Evolutionary conservation across 2,888 invertebrate species (phyloP).

Genomic region (Lepidonotus clava): DNA sequence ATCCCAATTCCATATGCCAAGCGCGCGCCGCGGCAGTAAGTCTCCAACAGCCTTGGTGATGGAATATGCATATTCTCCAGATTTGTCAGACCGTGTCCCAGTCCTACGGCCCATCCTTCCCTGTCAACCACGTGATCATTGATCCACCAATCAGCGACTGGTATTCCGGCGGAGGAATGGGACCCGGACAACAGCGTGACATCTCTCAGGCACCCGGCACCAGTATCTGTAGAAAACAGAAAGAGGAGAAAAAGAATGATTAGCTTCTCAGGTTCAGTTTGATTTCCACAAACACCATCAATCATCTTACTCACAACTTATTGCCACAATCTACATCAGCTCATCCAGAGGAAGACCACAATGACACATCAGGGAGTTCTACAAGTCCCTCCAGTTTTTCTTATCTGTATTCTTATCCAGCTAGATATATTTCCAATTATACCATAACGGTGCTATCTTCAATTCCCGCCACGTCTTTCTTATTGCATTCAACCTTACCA

Average conservation of each 20-base stretch:
- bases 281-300: no score
- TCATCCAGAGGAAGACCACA: no score
- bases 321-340: no score
- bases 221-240: not conserved
- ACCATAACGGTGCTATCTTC: no score
- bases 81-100: not conserved
- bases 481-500: no score
- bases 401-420: no score
- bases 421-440: no score
- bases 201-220: not conserved
- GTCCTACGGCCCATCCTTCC: not conserved
- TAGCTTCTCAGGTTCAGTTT: not conserved
- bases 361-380: no score
- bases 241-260: not conserved
- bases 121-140: not conserved
- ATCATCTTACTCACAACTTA: no score
- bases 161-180: not conserved
- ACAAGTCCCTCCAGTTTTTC: no score
- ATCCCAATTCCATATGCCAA: not conserved
- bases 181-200: not conserved
- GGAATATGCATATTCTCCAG: conserved; percentile 9
- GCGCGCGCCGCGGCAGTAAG: no score
- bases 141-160: not conserved
- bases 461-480: no score
- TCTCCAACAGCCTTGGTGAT: not conserved